phyloP scores from a whole-genome alignment of 64 coral and sea anemone genomes.

The Platygyra sinensis region DNA sequence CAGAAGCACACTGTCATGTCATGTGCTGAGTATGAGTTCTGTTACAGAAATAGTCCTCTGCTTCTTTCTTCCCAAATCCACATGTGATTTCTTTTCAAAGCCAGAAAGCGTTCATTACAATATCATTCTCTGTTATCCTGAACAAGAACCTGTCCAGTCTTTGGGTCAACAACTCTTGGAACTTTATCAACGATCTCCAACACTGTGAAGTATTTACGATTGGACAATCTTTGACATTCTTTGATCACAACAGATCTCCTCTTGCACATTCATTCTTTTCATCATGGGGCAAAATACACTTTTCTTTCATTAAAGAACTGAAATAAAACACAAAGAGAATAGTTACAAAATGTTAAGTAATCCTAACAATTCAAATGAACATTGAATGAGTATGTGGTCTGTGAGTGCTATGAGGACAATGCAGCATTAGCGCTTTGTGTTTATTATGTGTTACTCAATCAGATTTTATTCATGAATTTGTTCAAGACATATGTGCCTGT shows the following conservation, averaged over 20 bases:
- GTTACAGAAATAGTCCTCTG: too few species aligned
- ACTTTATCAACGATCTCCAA: constrained; percentile 93
- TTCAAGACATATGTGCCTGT: too few species aligned
- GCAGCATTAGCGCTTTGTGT: too few species aligned
- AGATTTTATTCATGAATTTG: too few species aligned
- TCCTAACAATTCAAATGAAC: too few species aligned
- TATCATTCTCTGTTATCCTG: constrained; percentile 96
- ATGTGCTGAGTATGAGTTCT: too few species aligned
- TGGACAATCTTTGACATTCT: constrained; percentile 84
- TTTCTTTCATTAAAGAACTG: constrained; percentile 99
- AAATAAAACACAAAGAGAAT: constrained; percentile 19
- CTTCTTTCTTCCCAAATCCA: neutral
- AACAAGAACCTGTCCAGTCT: constrained; percentile 82
- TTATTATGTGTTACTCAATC: too few species aligned
- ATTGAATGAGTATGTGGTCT: too few species aligned
- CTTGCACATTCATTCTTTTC: constrained; percentile 88
- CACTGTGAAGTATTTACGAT: constrained; percentile 84
- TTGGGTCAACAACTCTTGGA: constrained; percentile 76
- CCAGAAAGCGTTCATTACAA: neutral
- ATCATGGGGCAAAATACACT: constrained; percentile 98
- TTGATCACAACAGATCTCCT: constrained; percentile 90
- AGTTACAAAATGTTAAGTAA: neutral
- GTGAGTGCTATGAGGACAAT: too few species aligned
- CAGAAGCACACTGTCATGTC: too few species aligned
- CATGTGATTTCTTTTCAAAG: neutral